phyloP scores from a whole-genome alignment of 2,113 vertebrate genomes.

The Leptodactylus fuscus region DNA sequence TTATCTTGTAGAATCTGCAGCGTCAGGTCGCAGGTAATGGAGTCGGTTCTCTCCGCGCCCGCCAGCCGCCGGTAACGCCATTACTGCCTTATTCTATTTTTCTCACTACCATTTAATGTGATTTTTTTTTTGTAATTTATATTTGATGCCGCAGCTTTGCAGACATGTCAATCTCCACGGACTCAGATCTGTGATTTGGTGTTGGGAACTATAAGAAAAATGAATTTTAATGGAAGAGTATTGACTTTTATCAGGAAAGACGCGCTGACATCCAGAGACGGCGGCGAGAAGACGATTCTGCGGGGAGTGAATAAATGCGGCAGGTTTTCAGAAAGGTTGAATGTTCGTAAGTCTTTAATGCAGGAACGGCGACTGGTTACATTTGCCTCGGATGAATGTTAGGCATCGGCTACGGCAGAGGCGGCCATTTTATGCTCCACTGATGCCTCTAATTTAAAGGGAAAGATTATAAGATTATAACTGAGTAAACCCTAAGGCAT shows the following conservation, averaged over 20 bases:
- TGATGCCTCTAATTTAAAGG: background rate
- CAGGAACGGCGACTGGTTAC: background rate
- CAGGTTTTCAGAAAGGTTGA: background rate
- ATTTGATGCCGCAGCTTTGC: conserved; percentile 22
- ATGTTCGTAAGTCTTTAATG: background rate
- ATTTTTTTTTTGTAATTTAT: conserved; percentile 43
- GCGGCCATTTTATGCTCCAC: background rate
- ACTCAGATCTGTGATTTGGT: conserved; percentile 3
- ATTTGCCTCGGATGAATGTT: background rate
- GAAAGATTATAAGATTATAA: background rate
- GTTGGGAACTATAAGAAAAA: conserved; percentile 4
- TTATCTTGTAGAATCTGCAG: background rate
- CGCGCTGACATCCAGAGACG: background rate
- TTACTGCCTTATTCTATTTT: background rate
- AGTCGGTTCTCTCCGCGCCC: background rate
- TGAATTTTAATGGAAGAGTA: conserved; percentile 39
- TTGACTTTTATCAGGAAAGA: conserved; percentile 24
- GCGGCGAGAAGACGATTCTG: background rate
- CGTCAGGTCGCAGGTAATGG: background rate
- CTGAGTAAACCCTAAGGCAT: too few relatives aligned
- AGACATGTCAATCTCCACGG: conserved; percentile 41
- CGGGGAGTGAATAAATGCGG: background rate
- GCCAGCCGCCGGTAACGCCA: background rate
- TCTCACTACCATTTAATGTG: conserved; percentile 7
- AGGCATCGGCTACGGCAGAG: background rate